A percentile compares a stretch with the other conserved stretches of the same genome.
phyloP scores from a whole-genome alignment of 2,797 vertebrate genomes.

The Alcedo quadribrachys region DNA sequence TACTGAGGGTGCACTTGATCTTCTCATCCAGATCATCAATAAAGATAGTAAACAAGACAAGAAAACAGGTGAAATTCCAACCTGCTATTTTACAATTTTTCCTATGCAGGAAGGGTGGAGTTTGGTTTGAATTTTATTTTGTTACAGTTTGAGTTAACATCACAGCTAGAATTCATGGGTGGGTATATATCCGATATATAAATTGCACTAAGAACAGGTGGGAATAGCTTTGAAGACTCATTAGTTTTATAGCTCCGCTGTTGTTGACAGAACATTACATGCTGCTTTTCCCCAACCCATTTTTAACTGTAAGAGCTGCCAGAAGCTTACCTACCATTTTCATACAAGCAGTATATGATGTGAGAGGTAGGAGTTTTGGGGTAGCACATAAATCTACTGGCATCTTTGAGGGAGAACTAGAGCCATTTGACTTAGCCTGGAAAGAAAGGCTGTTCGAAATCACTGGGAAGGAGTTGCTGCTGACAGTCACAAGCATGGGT shows the following conservation, averaged over 20 bases:
- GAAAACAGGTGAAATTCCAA: background rate
- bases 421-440: background rate
- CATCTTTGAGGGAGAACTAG: background rate
- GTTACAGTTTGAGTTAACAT: background rate
- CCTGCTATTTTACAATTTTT: background rate
- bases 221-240: background rate
- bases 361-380: background rate
- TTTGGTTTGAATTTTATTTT: background rate
- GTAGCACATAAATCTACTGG: background rate
- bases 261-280: constrained; percentile 10
- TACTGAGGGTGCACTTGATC: no score
- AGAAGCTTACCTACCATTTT: constrained; percentile 5
- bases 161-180: background rate
- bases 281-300: background rate
- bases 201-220: background rate
- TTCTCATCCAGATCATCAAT: no score
- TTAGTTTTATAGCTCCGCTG: background rate
- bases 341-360: background rate
- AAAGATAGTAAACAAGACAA: no score
- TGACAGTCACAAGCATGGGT: background rate
- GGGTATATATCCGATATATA: background rate
- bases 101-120: background rate
- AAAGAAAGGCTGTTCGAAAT: background rate
- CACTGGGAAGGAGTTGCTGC: background rate
- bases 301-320: background rate